Conservation (phyloP, 2,113 vertebrate species). For the Actenoides hombroni region DNA sequence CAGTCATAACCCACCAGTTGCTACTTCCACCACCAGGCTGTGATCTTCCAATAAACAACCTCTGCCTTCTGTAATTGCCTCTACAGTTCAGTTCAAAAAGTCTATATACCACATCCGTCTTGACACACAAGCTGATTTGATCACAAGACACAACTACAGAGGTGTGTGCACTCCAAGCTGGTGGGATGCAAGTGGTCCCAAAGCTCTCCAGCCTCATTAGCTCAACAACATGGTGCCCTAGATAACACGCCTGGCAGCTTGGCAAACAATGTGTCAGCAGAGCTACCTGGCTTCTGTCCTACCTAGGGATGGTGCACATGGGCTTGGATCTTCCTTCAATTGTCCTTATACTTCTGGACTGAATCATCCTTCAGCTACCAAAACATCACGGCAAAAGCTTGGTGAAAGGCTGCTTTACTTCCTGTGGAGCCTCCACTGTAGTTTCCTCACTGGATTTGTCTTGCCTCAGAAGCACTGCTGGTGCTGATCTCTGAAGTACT, state of each 20-base stretch:
- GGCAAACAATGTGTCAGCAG: background rate
- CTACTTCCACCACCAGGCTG: background rate
- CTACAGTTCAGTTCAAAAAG: background rate
- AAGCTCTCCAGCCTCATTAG: background rate
- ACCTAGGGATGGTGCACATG: fast-evolving
- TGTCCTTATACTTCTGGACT: background rate
- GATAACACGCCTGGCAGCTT: background rate
- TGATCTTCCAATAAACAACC: background rate
- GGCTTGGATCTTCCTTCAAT: background rate
- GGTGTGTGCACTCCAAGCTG: fast-evolving
- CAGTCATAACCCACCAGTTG: background rate
- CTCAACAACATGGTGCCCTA: background rate
- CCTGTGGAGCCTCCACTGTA: background rate
- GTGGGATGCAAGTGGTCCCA: background rate
- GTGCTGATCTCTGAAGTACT: background rate
- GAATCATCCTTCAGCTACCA: background rate
- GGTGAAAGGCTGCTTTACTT: background rate
- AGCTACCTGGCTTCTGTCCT: background rate
- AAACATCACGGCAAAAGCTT: background rate
- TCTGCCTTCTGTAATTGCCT: background rate
- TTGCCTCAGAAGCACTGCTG: background rate
- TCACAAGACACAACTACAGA: background rate
- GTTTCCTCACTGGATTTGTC: background rate
- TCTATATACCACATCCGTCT: background rate
- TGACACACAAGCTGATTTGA: background rate